phyloP scores from a whole-genome alignment of 2,113 vertebrate genomes.

The Pterocles orientalis region DNA sequence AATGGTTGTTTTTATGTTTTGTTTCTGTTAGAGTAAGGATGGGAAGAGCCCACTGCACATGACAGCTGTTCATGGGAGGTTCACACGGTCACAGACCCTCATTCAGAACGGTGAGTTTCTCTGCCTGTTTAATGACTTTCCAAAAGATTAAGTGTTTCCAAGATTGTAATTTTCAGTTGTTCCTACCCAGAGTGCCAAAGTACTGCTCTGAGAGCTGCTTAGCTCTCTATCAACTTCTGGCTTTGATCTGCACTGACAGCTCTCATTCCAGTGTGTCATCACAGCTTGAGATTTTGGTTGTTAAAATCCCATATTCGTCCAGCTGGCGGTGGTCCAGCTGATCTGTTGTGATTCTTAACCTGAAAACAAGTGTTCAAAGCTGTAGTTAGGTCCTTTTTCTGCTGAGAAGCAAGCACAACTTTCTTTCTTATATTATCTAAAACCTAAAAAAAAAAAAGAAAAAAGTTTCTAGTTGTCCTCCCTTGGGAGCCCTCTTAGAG shows the following conservation, averaged over 20 bases:
- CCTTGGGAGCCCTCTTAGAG: neutral
- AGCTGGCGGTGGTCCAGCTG: neutral
- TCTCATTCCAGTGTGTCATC: fast-evolving
- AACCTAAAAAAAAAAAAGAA: neutral
- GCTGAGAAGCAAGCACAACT: neutral
- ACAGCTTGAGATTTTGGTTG: neutral
- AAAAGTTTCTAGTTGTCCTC: neutral
- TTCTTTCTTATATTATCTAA: neutral
- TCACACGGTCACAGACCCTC: constrained; percentile 93
- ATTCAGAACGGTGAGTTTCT: constrained; percentile 91
- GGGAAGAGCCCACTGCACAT: constrained; percentile 96
- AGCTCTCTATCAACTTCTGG: neutral
- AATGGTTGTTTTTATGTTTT: neutral
- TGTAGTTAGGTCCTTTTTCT: neutral
- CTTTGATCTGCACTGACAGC: neutral
- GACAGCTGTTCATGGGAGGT: constrained; percentile 94
- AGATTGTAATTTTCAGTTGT: neutral
- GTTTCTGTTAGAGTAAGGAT: constrained; percentile 87
- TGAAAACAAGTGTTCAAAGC: neutral
- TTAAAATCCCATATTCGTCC: neutral
- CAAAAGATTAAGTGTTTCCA: neutral
- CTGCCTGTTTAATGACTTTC: neutral
- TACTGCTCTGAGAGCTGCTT: neutral
- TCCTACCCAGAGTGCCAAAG: neutral
- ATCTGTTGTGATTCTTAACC: neutral